Percentiles rank a stretch among this genome's conserved stretches.
Conservation (phyloP, 2,113 vertebrate genomes). For the Macrotus californicus region DNA sequence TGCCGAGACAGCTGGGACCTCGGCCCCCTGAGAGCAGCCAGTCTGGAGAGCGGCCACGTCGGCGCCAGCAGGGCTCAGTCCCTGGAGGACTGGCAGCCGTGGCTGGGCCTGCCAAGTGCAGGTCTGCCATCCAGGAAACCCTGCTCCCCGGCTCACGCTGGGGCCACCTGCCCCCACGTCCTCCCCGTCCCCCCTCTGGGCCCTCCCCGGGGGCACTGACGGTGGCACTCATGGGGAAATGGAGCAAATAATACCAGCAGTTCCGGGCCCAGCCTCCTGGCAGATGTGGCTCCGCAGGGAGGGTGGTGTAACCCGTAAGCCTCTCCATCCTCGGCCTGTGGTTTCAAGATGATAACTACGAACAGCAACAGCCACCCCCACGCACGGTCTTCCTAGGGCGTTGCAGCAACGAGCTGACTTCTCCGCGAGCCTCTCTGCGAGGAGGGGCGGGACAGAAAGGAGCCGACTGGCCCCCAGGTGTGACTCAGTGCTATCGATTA, state of each 20-base stretch:
- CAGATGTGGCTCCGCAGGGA: neutral
- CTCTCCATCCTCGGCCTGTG: neutral
- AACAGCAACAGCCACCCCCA: rapidly evolving
- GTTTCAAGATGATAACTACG: neutral
- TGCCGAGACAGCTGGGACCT: neutral
- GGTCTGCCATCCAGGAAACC: neutral
- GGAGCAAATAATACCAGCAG: neutral
- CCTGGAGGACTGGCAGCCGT: neutral
- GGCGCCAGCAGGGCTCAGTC: neutral
- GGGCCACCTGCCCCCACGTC: rapidly evolving
- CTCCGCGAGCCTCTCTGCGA: too few species aligned
- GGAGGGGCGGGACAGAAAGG: too few species aligned
- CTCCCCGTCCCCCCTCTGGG: rapidly evolving
- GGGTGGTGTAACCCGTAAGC: rapidly evolving
- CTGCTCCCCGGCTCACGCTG: neutral
- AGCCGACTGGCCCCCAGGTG: rapidly evolving
- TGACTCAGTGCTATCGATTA: too few species aligned
- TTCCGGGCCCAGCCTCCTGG: rapidly evolving
- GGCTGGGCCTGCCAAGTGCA: neutral
- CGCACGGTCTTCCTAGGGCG: rapidly evolving
- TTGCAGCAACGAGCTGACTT: neutral
- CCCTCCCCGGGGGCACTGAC: neutral
- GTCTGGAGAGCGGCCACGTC: neutral
- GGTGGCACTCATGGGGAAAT: rapidly evolving
- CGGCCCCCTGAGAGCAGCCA: neutral